Evolutionary conservation across 2,888 invertebrate species (phyloP).

Genomic region (Hydraecia micacea): DNA sequence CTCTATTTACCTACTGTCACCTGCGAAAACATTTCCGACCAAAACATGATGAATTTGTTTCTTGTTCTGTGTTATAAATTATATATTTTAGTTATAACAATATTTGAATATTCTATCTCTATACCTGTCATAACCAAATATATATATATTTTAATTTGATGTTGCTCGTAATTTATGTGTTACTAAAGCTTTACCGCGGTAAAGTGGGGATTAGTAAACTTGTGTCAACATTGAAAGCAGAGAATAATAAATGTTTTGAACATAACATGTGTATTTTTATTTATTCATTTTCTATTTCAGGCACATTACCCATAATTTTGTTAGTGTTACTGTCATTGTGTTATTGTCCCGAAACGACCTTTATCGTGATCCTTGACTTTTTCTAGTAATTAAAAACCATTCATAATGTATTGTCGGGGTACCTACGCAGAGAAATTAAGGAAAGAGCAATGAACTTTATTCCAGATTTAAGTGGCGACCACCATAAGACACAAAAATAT

Average conservation of each 20-base stretch:
- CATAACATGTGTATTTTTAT: conserved; percentile 60
- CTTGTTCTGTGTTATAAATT: conserved; percentile 57
- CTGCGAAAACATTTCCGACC: conserved; percentile 73
- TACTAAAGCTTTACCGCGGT: conserved; percentile 74
- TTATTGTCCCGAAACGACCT: too few relatives aligned
- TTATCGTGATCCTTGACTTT: too few relatives aligned
- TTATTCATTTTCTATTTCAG: background rate
- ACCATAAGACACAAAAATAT: too few relatives aligned
- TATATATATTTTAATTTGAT: conserved; percentile 70
- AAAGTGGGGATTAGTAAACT: conserved; percentile 77
- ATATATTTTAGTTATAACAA: conserved; percentile 59
- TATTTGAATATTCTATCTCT: conserved; percentile 58
- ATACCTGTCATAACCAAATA: conserved; percentile 64
- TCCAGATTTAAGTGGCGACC: too few relatives aligned
- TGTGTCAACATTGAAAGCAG: conserved; percentile 78
- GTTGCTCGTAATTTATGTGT: conserved; percentile 70
- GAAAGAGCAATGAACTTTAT: too few relatives aligned
- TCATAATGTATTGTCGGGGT: too few relatives aligned
- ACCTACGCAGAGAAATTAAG: too few relatives aligned
- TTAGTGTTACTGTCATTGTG: too few relatives aligned
- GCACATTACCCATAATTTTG: background rate
- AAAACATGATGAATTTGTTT: conserved; percentile 71
- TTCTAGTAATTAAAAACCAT: too few relatives aligned
- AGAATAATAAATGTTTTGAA: conserved; percentile 87
- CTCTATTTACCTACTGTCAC: conserved; percentile 79